Evolutionary conservation across 2,888 invertebrate genomes (phyloP), one percentile per base, ranked within the genome.

Genomic region (Anticlea derivata): DNA sequence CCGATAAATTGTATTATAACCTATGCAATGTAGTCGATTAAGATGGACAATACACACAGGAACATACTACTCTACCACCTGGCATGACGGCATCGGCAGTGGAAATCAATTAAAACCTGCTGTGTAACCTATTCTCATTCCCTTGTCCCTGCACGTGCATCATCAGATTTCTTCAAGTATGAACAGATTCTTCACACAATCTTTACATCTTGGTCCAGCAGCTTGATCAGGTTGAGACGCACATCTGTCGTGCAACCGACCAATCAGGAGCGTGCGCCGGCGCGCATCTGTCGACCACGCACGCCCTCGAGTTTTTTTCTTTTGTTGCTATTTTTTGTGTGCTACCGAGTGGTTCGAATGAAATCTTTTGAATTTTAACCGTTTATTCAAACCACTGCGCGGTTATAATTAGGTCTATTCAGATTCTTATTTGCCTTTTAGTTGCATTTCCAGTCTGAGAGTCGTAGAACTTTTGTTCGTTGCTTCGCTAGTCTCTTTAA

Each of bases 261-360:
- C 86, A 87, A 88, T 89, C 78, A 80, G 74, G 59, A 66, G 65
- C 76, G 70, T 73, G 77, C 74, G 75, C 71, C 27, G 49, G 65
- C 74, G 74, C 78, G 81, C 89, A 89, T 86, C 89, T 89, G 89
- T 78, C 68, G 63, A 66, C 68, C 66, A 61, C 63, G 55, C 62
- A 70, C 72, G 68, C 75, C 75, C 70, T 74, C 71, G 64, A 68
- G 55, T 71, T 80, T 82, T 81, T 83, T 68, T 74, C 66, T 70
- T 73, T 78, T 75, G 77, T 75, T 73, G 71, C 73, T 75, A 74
- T 79, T 80, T 82, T 86, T 83, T 86, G 70, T 75, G 41, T 61
- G 58, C 52, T 47, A 55, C 60, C 48, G 59, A 55, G 51, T 55
- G 54, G 51, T 45, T 58, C 50, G 30, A 34, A 58, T 51, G 38